phyloP scores from a whole-genome alignment of 2,113 vertebrate species.

The Anguilla rostrata region DNA sequence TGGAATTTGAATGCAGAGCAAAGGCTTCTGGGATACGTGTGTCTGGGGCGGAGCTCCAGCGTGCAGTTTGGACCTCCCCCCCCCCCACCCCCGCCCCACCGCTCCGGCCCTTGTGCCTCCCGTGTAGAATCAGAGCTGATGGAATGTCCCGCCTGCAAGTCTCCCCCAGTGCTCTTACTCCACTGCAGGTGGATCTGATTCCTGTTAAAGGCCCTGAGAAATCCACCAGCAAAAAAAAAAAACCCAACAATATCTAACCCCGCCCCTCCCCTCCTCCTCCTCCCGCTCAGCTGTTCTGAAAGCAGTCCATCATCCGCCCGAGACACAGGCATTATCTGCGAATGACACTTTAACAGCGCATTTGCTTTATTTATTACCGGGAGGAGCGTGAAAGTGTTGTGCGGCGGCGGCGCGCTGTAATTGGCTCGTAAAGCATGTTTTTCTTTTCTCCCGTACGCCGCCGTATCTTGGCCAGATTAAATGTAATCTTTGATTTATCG shows the following conservation, averaged over 20 bases:
- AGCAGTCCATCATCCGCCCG: conserved; percentile 17
- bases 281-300: conserved; percentile 33
- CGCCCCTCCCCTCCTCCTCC: background rate
- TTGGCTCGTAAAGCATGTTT: conserved; percentile 34
- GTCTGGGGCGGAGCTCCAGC: too few species aligned
- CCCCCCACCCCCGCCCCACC: too few species aligned
- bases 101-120: background rate
- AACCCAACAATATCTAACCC: background rate
- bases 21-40: too few species aligned
- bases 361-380: background rate
- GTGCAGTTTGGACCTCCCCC: background rate
- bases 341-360: background rate
- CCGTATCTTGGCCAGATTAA: conserved; percentile 27
- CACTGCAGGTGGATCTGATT: background rate
- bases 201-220: background rate
- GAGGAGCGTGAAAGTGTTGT: background rate
- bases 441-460: conserved; percentile 26
- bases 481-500: conserved; percentile 37
- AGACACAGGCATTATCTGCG: background rate
- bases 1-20: too few species aligned
- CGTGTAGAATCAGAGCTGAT: background rate
- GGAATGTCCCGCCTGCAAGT: background rate
- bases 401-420: conserved; percentile 6
- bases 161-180: background rate
- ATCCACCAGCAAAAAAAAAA: background rate